Conservation (phyloP, 2,797 vertebrate species). For the Enoplosus armatus region DNA sequence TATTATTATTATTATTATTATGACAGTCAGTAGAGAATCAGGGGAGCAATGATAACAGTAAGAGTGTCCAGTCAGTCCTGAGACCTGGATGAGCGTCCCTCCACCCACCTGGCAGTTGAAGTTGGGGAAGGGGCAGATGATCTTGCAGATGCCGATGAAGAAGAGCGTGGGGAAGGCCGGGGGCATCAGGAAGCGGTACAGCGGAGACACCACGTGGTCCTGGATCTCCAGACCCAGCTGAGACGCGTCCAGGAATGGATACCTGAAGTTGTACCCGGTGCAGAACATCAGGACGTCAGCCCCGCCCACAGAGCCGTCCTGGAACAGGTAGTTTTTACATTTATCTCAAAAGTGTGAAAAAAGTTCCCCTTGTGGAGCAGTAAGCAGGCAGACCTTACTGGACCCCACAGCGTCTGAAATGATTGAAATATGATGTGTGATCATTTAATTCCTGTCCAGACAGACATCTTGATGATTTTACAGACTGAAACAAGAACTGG, state of each 20-base stretch:
- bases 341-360: too few species aligned
- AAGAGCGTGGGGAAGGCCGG: conserved; percentile 83
- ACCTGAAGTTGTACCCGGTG: conserved; percentile 87
- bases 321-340: conserved; percentile 40
- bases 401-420: not conserved
- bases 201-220: conserved; percentile 73
- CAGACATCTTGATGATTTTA: not conserved
- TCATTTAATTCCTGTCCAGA: too few species aligned
- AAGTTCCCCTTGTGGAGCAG: too few species aligned
- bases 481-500: not conserved
- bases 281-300: conserved; percentile 86
- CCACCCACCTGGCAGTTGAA: conserved; percentile 88
- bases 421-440: not conserved
- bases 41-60: too few species aligned
- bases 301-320: conserved; percentile 68
- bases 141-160: conserved; percentile 85
- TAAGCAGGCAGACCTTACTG: not conserved
- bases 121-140: conserved; percentile 86
- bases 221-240: conserved; percentile 74
- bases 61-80: too few species aligned
- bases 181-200: conserved; percentile 83
- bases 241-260: conserved; percentile 75
- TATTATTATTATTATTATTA: too few species aligned
- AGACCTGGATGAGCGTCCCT: too few species aligned
- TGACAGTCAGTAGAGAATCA: too few species aligned